Evolutionary conservation across 2,888 invertebrate genomes (phyloP).

Genomic region (Pollenia amentaria): DNA sequence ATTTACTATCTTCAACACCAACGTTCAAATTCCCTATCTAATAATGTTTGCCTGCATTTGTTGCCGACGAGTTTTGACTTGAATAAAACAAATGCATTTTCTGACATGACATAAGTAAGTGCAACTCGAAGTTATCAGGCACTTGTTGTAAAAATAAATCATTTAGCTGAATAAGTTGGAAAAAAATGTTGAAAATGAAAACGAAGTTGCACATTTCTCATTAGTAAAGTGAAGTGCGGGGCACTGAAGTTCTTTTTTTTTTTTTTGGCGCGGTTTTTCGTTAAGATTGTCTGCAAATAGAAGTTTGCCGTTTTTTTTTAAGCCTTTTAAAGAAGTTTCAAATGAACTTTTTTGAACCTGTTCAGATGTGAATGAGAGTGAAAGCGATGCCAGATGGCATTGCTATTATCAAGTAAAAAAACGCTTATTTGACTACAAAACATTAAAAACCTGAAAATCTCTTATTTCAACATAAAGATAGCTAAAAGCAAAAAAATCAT

Average conservation of each 20-base stretch:
- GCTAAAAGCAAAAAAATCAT: no score
- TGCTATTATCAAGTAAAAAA: neutral
- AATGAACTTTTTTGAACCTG: neutral
- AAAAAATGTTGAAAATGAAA: neutral
- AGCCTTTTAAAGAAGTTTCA: neutral
- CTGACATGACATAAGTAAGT: slow-evolving; percentile 33
- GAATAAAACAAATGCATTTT: slow-evolving; percentile 3
- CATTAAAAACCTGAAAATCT: no score
- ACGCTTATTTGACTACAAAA: neutral
- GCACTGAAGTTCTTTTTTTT: neutral
- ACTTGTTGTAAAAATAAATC: neutral
- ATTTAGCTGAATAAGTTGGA: neutral
- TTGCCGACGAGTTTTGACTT: neutral
- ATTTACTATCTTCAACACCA: neutral
- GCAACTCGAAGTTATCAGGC: slow-evolving; percentile 16
- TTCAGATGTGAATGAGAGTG: neutral
- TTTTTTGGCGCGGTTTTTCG: slow-evolving; percentile 8
- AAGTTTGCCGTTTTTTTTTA: neutral
- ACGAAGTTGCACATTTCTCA: neutral
- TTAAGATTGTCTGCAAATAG: neutral
- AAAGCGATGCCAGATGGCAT: neutral
- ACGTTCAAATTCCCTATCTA: neutral
- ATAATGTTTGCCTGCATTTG: neutral
- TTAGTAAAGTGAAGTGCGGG: neutral
- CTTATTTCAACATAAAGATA: no score